Conservation (phyloP, 2,888 invertebrate species). For the Ichneumoninae sp. region DNA sequence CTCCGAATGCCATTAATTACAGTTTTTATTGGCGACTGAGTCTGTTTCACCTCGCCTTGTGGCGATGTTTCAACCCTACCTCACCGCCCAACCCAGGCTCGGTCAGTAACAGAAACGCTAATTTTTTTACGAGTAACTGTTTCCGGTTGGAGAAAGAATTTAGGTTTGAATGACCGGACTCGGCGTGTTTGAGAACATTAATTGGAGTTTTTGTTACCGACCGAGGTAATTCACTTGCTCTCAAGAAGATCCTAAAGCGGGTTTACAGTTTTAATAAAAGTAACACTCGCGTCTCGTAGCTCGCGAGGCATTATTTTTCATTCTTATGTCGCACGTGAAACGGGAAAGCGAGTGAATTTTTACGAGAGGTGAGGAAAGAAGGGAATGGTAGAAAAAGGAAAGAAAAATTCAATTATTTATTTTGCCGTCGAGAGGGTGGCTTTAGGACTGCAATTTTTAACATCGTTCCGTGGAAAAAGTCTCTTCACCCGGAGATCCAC, state of each 20-base stretch:
- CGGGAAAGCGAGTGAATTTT: conserved; percentile 39
- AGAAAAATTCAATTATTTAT: conserved; percentile 51
- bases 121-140: background rate
- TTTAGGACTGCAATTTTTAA: conserved; percentile 38
- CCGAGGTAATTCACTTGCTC: background rate
- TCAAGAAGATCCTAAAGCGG: background rate
- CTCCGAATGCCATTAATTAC: no score
- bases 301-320: conserved; percentile 5
- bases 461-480: conserved; percentile 18
- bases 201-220: background rate
- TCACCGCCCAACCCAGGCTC: no score
- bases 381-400: background rate
- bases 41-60: no score
- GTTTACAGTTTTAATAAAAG: conserved; percentile 11
- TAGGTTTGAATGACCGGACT: background rate
- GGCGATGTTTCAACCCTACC: no score
- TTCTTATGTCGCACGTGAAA: conserved; percentile 28
- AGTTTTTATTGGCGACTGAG: no score
- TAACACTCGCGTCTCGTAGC: background rate
- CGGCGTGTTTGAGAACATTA: background rate
- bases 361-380: conserved; percentile 21
- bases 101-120: no score
- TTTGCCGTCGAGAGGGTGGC: conserved; percentile 26
- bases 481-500: conserved; percentile 23
- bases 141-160: background rate